phyloP scores from a whole-genome alignment of 2,113 vertebrate species.

The Halcyon senegalensis region DNA sequence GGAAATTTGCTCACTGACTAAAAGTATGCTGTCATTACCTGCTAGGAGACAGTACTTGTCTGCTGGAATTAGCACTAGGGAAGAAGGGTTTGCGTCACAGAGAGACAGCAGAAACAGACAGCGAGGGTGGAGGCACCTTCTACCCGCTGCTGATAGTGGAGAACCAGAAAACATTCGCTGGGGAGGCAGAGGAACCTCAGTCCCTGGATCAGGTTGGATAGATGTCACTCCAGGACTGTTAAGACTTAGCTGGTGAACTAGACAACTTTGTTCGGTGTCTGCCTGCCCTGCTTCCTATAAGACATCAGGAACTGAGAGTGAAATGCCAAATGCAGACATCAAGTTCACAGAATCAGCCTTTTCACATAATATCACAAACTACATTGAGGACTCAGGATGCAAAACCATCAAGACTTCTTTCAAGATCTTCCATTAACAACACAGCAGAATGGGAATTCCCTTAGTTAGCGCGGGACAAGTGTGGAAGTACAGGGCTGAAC shows the following conservation, averaged over 20 bases:
- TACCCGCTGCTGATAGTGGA: not conserved
- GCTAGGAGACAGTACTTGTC: not conserved
- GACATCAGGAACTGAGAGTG: not conserved
- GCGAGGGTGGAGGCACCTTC: not conserved
- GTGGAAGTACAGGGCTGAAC: not conserved
- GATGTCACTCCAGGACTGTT: not conserved
- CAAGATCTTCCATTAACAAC: not conserved
- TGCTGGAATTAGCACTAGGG: not conserved
- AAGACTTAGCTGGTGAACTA: not conserved
- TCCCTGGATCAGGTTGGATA: not conserved
- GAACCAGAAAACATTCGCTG: rapidly evolving
- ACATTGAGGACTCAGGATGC: not conserved
- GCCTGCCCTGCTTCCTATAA: not conserved
- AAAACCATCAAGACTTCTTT: not conserved
- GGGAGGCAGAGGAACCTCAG: not conserved
- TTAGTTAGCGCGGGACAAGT: not conserved
- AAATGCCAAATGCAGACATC: not conserved
- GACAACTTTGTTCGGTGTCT: not conserved
- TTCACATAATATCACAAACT: not conserved
- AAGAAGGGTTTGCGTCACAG: not conserved
- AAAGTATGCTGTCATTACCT: not conserved
- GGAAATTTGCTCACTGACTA: not conserved
- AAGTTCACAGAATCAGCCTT: not conserved
- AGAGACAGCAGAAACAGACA: not conserved
- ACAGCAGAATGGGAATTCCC: not conserved